Base-by-base conservation (phyloP, 2,797 vertebrate species). In the Poeciliopsis infans region DNA sequence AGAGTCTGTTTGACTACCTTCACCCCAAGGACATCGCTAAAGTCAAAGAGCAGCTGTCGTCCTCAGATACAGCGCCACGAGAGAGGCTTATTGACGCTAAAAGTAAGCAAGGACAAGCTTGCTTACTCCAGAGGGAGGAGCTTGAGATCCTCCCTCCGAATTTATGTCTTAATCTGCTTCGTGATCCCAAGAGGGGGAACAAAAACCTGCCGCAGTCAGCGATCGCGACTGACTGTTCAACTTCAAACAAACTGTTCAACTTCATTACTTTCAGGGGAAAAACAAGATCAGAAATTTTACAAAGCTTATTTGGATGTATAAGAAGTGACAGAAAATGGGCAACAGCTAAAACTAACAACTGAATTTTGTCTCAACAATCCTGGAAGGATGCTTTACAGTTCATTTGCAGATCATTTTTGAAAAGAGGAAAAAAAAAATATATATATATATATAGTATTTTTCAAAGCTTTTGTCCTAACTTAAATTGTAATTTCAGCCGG, bases 11-110 rank as follows among this genome's bases (percentile, higher is more conserved):
- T 85, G 98, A 99, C 93, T 99, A 99, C 94, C 96, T 99, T 92
- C 98, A 99, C 85, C 98, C 98, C 81, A 99, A 99, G 96, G 98
- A 99, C 93, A 99, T 99, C 25, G 98, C 98, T 95, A 99, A 99
- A 96, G 98, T 99, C 81, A 99, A 99, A 94, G 98, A 99, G 90
- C 98, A 99, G 94, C 96, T 99, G 85, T 99, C 98, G 10, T 99
- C 98, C 2, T 99, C 98, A 0, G 98, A 99, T 80, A 98, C 97
- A 0, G 97, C 98, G 0, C 98, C 98, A 1, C 94, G 98, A 80
- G 98, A 99, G 88, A 94, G 98, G 82, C 97, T 99, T 88, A 99
- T 99, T 74, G 98, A 99, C 81, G 98, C 98, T 82, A 99, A 99
- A 96, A 99, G 98, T 99, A 95, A 95, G 95, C 28, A 71, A 45